Evolutionary conservation across 2,113 vertebrate genomes (phyloP).

Genomic region (Ptilonorhynchus violaceus): DNA sequence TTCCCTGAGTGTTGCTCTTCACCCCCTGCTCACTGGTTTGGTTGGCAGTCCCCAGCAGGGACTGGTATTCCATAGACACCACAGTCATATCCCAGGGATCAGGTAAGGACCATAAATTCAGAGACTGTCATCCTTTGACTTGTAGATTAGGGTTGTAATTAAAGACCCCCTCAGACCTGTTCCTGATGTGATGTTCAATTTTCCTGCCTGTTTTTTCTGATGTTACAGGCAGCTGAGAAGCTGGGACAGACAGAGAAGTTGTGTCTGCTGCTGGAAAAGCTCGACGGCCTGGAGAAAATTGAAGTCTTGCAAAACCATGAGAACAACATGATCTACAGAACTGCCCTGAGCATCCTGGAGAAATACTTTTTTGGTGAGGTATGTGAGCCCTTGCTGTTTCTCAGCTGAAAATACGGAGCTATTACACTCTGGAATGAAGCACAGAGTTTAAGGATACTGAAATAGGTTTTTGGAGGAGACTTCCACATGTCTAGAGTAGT

Average conservation of each 20-base stretch:
- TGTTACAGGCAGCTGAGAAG: conserved; percentile 78
- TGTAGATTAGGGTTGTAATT: neutral
- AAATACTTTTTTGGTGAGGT: conserved; percentile 84
- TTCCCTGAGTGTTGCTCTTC: neutral
- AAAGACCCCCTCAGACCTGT: neutral
- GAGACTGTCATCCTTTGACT: neutral
- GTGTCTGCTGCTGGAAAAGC: conserved; percentile 80
- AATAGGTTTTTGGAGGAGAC: neutral
- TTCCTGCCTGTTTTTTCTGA: neutral
- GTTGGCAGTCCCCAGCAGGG: neutral
- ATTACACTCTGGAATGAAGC: neutral
- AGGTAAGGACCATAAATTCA: neutral
- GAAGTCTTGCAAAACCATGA: conserved; percentile 86
- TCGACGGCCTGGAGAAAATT: conserved; percentile 83
- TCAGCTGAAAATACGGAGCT: neutral
- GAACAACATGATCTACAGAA: conserved; percentile 76
- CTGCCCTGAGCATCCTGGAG: conserved; percentile 81
- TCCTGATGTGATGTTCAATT: neutral
- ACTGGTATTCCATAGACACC: neutral
- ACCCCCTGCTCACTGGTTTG: neutral
- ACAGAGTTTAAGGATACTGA: neutral
- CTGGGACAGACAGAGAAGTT: conserved; percentile 79
- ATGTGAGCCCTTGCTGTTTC: conserved; percentile 6
- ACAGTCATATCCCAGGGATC: neutral
- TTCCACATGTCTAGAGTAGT: neutral